Base-by-base conservation (phyloP, 1,140 invertebrate genomes). In the Drosophila subobscura region DNA sequence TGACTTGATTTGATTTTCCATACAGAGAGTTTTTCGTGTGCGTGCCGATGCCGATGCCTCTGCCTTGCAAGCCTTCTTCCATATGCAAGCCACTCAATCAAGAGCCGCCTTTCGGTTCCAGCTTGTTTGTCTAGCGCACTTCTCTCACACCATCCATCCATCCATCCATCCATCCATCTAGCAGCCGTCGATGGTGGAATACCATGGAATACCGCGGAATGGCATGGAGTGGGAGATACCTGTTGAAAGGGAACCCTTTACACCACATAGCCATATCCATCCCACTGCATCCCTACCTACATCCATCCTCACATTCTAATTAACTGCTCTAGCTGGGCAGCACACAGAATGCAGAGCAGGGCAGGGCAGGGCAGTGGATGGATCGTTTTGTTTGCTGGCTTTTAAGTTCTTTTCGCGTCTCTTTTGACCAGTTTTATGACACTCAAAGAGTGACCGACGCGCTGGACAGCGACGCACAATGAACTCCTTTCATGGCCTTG, bases 401-500 rank as follows among this genome's bases (percentile, higher is more conserved):
- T 86, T 88, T 86, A 86, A 67, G 70, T 66, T 70, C 56, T 61
- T 56, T 45, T 56, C 37, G 20, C 29, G 33, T 41, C 42, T 22
- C 22, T 47, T 44, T 58, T 46, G 27, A 46, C 50, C 47, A 59
- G 52, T 77, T 84, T 81, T 85, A 85, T 86, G 81, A 81, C 81
- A 86, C 83, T 85, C 81, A 85, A 85, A 85, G 33, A 37, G 81
- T 85, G 81, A 81, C 81, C 83, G 83, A 86, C 83, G 73, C 16
- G 16, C 0, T 20, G 16, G 16, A 20, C 16, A 56, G 54, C 68
- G 47, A 77, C 70, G 83, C 83, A 86, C 81, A 86, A 86, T 88
- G 76, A 76, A 86, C 83, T 86, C 83, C 83, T 86, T 86, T 86
- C 78, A 86, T 88, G 78, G 78, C 83, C 81, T 86, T 86, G 81